Evolutionary conservation across 2,113 vertebrate species (phyloP), one percentile per base, ranked within the genome.

Genomic region (Mystacornis crossleyi): DNA sequence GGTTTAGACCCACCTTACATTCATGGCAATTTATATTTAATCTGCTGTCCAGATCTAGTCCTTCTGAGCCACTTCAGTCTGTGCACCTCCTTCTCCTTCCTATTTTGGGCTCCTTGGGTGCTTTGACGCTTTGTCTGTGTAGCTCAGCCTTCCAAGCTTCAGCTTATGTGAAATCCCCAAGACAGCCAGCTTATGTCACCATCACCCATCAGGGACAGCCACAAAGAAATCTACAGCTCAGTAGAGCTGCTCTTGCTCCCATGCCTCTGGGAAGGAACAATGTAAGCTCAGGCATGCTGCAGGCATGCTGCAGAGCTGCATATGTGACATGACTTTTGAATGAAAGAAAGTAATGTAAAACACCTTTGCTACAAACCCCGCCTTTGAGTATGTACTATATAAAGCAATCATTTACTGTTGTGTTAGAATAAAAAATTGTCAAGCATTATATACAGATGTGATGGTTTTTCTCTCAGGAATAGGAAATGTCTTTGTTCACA

Each of bases 151-250:
- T 34, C 79, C 95, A 77, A 94, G 93, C 92, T 88, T 80, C 81
- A 75, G 93, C 95, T 96, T 83, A 57, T 0, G 29, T 95, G 88
- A 93, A 96, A 89, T 81, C 90, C 96, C 91, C 84, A 71, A 94
- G 89, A 67, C 66, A 93, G 92, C 31, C 67, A 73, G 93, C 88
- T 96, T 96, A 96, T 95, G 93, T 95, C 96, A 97, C 90, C 75
- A 91, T 71, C 94, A 91, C 38, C 38, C 43, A 86, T 72, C 97
- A 93, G 91, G 84, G 91, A 89, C 94, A 96, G 92, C 25, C 65
- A 2, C 94, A 75, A 51, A 91, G 94, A 78, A 87, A 87, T 79
- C 89, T 86, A 74, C 93, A 57, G 93, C 81, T 93, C 83, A 31
- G 14, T 6, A 60, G 81, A 82, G 78, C 81, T 72, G 28, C 53